These are phyloP conservation scores for Aplochiton taeniatus DNA, from an alignment of 2,797 vertebrate genomes.

Conservation along the genomic window DNA sequence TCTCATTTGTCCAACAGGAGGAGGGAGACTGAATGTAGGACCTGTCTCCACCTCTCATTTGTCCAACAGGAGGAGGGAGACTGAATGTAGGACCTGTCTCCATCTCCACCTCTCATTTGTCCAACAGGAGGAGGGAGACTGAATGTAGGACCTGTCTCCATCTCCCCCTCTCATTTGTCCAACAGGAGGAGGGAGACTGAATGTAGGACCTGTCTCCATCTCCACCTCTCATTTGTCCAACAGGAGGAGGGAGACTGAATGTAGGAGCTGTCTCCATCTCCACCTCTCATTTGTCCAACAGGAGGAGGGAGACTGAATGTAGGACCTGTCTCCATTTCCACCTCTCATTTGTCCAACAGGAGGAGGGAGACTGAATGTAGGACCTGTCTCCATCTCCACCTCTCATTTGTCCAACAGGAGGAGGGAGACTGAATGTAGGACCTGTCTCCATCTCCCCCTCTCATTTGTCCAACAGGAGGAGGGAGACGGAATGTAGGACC, in stretches of 20 bases:
- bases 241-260: constrained; percentile 24
- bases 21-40: constrained; percentile 22
- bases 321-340: constrained; percentile 6
- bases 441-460: constrained; percentile 13
- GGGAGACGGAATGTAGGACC: constrained; percentile 23
- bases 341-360: too few relatives aligned
- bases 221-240: too few relatives aligned
- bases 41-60: constrained; percentile 22
- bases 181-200: constrained; percentile 21
- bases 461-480: too few relatives aligned
- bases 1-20: too few relatives aligned
- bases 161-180: too few relatives aligned
- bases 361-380: constrained; percentile 23
- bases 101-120: too few relatives aligned
- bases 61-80: constrained; percentile 9
- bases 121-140: constrained; percentile 19
- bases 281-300: too few relatives aligned
- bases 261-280: constrained; percentile 7
- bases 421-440: constrained; percentile 22
- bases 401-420: too few relatives aligned
- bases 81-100: constrained; percentile 15
- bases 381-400: constrained; percentile 7
- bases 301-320: constrained; percentile 25
- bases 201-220: constrained; percentile 1
- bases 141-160: constrained; percentile 7